Percentiles rank a stretch among this genome's conserved stretches.
Evolutionary conservation across 2,113 vertebrate genomes (phyloP).

Genomic region (Psilopogon haemacephalus): DNA sequence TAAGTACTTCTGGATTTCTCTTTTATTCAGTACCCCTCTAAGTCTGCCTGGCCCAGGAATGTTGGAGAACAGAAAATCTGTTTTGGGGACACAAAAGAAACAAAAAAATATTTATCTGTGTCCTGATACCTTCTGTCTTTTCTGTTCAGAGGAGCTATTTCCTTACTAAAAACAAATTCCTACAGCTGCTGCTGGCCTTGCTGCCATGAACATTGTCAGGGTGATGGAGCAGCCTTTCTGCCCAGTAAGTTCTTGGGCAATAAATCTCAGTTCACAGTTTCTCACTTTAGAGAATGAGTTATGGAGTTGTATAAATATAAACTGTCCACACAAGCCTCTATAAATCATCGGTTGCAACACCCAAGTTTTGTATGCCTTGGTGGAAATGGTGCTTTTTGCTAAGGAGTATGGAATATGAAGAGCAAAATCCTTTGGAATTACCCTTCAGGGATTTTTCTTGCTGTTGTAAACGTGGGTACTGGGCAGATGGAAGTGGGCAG

Average conservation of each 20-base stretch:
- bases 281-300: not conserved
- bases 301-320: not conserved
- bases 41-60: not conserved
- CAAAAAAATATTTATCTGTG: rapidly evolving
- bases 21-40: not conserved
- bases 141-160: not conserved
- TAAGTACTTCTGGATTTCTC: not conserved
- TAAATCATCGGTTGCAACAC: not conserved
- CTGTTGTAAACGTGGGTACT: not conserved
- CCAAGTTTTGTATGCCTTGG: not conserved
- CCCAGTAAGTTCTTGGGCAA: not conserved
- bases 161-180: not conserved
- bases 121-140: not conserved
- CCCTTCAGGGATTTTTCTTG: not conserved
- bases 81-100: not conserved
- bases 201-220: rapidly evolving
- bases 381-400: not conserved
- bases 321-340: not conserved
- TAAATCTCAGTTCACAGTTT: not conserved
- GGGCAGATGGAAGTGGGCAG: not conserved
- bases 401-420: not conserved
- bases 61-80: not conserved
- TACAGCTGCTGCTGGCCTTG: not conserved
- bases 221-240: not conserved
- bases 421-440: not conserved